Evolutionary conservation across 2,888 invertebrate genomes (phyloP).

Genomic region (Dolichomitus sp.): DNA sequence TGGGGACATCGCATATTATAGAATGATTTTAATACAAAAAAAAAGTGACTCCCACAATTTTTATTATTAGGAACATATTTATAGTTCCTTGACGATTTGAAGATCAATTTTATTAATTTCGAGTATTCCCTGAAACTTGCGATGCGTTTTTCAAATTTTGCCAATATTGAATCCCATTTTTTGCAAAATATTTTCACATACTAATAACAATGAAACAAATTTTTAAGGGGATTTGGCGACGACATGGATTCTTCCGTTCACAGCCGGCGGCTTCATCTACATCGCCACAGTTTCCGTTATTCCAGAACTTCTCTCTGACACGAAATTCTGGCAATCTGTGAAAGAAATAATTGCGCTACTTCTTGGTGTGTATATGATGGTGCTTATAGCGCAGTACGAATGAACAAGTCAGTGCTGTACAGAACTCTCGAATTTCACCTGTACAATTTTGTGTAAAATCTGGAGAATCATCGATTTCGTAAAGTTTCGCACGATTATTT

Average conservation of each 20-base stretch:
- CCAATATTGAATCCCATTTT: no score
- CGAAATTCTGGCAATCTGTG: constrained; percentile 94
- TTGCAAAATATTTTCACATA: background rate
- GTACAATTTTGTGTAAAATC: background rate
- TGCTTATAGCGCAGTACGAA: constrained; percentile 95
- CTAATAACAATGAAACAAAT: constrained; percentile 15
- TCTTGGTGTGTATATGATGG: constrained; percentile 98
- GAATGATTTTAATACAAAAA: no score
- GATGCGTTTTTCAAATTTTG: no score
- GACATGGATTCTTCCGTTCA: constrained; percentile 98
- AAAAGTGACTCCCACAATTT: no score
- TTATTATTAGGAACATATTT: no score
- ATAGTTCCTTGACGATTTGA: no score
- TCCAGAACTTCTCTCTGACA: constrained; percentile 97
- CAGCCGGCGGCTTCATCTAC: constrained; percentile 99
- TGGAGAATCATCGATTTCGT: background rate
- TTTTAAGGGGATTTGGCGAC: constrained; percentile 90
- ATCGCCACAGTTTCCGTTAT: constrained; percentile 99
- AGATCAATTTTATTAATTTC: no score
- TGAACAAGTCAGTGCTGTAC: constrained; percentile 79
- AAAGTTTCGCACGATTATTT: background rate
- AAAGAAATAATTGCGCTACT: constrained; percentile 96
- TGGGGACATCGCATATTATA: background rate
- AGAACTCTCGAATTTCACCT: constrained; percentile 15
- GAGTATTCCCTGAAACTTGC: no score